These are phyloP conservation scores for Dryas iulia DNA, from an alignment of 1,140 invertebrate species.

Conservation along the genomic window DNA sequence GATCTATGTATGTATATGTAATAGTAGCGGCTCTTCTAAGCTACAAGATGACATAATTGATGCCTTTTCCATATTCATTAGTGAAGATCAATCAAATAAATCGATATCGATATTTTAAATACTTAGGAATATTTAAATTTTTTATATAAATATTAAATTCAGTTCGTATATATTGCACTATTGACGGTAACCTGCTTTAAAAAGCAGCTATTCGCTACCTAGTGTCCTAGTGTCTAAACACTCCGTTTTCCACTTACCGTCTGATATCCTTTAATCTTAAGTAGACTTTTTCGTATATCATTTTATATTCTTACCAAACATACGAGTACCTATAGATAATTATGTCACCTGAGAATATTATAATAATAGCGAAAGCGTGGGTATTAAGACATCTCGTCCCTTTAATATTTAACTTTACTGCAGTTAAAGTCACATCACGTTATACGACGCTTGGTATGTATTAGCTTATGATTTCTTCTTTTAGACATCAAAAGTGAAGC, in stretches of 20 bases:
- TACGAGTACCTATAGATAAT: constrained; percentile 1
- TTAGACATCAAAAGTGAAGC: too few relatives aligned
- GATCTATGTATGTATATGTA: background rate
- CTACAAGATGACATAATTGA: background rate
- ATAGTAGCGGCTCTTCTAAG: background rate
- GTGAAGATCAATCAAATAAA: background rate
- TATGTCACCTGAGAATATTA: constrained; percentile 2
- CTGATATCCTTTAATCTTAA: too few relatives aligned
- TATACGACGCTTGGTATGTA: background rate
- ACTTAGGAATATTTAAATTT: too few relatives aligned
- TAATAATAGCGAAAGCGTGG: constrained; percentile 9
- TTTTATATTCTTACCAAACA: background rate
- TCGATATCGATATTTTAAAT: too few relatives aligned
- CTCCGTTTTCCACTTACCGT: too few relatives aligned
- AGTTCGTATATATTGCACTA: too few relatives aligned
- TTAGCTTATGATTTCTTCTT: background rate
- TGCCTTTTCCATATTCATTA: background rate
- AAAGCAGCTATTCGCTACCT: too few relatives aligned
- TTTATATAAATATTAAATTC: too few relatives aligned
- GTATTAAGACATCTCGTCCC: background rate
- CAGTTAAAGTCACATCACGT: background rate
- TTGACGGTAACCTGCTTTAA: too few relatives aligned
- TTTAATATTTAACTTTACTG: background rate
- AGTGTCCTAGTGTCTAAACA: too few relatives aligned
- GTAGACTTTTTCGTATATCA: background rate